phyloP scores from a whole-genome alignment of 2,888 invertebrate species.

The Pseudococcus longispinus region DNA sequence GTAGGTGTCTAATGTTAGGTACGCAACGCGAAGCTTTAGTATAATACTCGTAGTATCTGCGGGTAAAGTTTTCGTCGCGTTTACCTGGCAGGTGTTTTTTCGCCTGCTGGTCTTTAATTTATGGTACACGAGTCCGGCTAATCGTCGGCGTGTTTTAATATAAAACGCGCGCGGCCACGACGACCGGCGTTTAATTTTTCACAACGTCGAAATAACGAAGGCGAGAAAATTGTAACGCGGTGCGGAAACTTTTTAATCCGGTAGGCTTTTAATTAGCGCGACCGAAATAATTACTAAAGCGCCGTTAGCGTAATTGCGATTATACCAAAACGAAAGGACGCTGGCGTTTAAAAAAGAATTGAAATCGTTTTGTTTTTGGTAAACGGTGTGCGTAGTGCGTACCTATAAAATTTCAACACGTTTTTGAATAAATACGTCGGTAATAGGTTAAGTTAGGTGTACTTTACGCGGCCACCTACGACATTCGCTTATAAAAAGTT shows the following conservation, averaged over 20 bases:
- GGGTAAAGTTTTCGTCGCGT: background rate
- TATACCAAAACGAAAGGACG: background rate
- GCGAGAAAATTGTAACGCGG: slow-evolving; percentile 53
- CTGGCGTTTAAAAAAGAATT: background rate
- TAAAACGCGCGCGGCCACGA: background rate
- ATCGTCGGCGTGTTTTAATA: slow-evolving; percentile 28
- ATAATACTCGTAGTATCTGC: background rate
- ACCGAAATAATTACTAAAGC: slow-evolving; percentile 26
- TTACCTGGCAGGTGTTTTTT: slow-evolving; percentile 5
- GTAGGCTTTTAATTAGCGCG: slow-evolving; percentile 49
- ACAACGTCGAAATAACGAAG: background rate
- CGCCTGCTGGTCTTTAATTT: slow-evolving; percentile 4
- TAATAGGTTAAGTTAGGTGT: background rate
- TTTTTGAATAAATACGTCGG: background rate
- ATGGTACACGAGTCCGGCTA: background rate
- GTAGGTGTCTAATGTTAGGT: background rate
- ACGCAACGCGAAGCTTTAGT: background rate
- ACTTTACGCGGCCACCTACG: background rate
- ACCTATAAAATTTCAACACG: background rate
- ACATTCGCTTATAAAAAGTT: no score
- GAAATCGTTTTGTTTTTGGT: background rate
- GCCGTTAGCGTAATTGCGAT: slow-evolving; percentile 29
- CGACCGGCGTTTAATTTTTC: slow-evolving; percentile 20
- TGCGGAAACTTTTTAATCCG: slow-evolving; percentile 55
- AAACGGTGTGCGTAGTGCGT: background rate